Percentiles rank a stretch among this genome's conserved stretches.
phyloP scores from a whole-genome alignment of 2,113 vertebrate species.

The Cricetomys ansorgei region DNA sequence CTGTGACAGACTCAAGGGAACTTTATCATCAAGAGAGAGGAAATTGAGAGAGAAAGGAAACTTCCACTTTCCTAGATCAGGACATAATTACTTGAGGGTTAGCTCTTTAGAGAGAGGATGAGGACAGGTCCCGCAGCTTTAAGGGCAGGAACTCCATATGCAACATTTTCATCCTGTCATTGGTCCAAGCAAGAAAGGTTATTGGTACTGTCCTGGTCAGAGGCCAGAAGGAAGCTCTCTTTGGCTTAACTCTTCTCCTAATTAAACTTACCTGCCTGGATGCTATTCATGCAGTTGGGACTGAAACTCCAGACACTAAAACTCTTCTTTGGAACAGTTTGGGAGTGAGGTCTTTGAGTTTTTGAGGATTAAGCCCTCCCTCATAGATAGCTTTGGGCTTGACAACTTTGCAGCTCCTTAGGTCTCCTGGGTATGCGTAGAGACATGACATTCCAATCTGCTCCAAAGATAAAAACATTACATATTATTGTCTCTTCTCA shows the following conservation, averaged over 20 bases:
- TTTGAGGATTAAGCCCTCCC: no score
- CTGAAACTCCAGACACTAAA: neutral
- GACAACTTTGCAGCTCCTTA: neutral
- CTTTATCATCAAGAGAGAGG: neutral
- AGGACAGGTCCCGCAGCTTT: neutral
- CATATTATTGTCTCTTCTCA: neutral
- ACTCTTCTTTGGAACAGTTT: neutral
- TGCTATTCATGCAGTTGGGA: neutral
- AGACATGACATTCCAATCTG: no score
- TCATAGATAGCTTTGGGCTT: neutral
- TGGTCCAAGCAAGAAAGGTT: neutral
- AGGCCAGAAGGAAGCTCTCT: neutral
- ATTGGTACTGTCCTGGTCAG: neutral
- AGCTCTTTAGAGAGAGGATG: neutral
- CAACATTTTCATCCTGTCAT: neutral
- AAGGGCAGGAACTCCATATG: no score
- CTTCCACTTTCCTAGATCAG: neutral
- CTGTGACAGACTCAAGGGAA: neutral
- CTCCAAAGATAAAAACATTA: neutral
- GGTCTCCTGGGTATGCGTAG: neutral
- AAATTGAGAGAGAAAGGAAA: neutral
- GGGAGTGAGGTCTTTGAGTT: neutral
- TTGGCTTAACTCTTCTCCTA: neutral
- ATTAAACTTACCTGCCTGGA: no score
- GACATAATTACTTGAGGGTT: neutral